Conservation (phyloP, 2,113 vertebrate genomes). For the Limnothrissa miodon region DNA sequence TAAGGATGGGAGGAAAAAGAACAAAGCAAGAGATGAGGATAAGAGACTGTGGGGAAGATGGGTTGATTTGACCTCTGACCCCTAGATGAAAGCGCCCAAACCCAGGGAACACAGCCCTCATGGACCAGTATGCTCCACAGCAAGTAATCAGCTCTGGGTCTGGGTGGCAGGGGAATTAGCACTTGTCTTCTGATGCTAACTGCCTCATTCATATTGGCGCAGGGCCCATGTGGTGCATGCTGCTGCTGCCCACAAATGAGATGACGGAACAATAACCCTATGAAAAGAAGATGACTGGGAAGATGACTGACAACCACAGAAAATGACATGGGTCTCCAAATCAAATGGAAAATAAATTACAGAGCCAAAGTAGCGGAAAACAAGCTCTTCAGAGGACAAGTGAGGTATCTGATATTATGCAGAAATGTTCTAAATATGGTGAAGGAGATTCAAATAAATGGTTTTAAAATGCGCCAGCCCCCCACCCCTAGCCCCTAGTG, state of each 20-base stretch:
- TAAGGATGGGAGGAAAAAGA: background rate
- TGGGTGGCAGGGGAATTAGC: background rate
- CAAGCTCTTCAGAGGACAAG: slow-evolving; percentile 7
- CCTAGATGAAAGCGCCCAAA: background rate
- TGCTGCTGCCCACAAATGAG: background rate
- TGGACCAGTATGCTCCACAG: background rate
- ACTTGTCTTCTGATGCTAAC: background rate
- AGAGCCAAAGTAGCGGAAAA: background rate
- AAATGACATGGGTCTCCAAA: slow-evolving; percentile 7
- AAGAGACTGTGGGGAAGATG: background rate
- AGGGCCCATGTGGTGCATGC: background rate
- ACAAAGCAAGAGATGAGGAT: background rate
- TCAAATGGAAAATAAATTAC: slow-evolving; percentile 10
- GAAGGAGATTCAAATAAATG: background rate
- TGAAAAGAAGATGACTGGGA: background rate
- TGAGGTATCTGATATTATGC: background rate
- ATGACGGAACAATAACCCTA: background rate
- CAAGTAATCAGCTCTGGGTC: background rate
- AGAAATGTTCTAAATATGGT: slow-evolving; percentile 6
- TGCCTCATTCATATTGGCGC: background rate
- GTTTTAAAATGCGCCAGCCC: background rate
- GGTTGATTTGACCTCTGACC: background rate
- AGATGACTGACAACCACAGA: background rate
- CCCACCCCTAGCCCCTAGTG: background rate
- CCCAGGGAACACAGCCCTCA: background rate